phyloP scores from a whole-genome alignment of 1,140 invertebrate genomes.

The Sipha flava region DNA sequence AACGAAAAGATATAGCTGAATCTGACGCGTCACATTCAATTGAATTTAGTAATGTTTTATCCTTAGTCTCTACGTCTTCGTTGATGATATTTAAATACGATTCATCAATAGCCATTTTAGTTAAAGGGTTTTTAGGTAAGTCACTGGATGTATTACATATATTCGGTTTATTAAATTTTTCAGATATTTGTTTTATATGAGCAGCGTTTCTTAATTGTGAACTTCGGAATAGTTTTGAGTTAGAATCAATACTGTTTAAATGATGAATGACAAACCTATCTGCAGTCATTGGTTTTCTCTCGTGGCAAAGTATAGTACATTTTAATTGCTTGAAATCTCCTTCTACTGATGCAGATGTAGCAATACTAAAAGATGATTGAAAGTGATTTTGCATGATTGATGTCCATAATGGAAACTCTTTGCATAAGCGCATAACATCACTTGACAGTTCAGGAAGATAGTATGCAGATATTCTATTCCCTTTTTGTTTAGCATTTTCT shows the following conservation, averaged over 20 bases:
- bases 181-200: background rate
- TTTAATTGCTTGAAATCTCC: background rate
- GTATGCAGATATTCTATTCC: background rate
- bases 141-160: background rate
- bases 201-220: background rate
- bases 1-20: background rate
- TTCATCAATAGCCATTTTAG: background rate
- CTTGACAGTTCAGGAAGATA: background rate
- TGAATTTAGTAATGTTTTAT: background rate
- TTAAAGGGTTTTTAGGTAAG: background rate
- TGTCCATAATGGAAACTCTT: background rate
- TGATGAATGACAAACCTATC: background rate
- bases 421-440: background rate
- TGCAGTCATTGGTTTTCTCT: background rate
- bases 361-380: background rate
- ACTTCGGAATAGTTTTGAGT: background rate
- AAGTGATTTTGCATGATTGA: background rate
- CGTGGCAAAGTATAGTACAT: background rate
- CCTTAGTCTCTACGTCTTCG: background rate
- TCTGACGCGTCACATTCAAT: background rate
- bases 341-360: background rate
- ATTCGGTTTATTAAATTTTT: background rate
- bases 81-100: background rate
- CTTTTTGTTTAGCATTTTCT: background rate
- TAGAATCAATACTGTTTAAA: background rate